Evolutionary conservation across 2,888 invertebrate genomes (phyloP).

Genomic region (Orthosia incerta): DNA sequence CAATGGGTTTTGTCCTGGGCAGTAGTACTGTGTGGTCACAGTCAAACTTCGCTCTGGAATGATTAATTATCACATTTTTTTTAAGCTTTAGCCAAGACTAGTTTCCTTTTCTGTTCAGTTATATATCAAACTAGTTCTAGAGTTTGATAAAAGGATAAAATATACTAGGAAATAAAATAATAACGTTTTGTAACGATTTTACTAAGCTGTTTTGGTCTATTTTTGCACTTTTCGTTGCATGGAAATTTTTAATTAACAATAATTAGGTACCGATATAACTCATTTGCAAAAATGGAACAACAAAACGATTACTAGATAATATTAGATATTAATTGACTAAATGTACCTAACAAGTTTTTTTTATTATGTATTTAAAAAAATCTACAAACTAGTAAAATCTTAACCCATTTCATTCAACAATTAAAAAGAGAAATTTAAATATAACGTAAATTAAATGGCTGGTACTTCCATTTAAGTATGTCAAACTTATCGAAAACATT

Average conservation of each 20-base stretch:
- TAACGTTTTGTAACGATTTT: conserved; percentile 9
- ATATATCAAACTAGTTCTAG: conserved; percentile 13
- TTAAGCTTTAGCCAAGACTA: conserved; percentile 25
- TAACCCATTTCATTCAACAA: background rate
- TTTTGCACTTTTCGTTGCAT: background rate
- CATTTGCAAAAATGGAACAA: background rate
- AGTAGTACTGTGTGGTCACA: conserved; percentile 19
- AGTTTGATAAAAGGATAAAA: conserved; percentile 16
- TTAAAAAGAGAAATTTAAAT: too few species aligned
- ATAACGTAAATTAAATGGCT: background rate
- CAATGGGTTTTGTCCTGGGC: conserved; percentile 21
- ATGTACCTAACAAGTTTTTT: background rate
- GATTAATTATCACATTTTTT: conserved; percentile 43
- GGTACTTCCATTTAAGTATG: background rate
- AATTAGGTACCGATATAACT: too few species aligned
- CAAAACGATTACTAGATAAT: background rate
- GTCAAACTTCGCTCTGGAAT: conserved; percentile 23
- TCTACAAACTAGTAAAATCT: background rate
- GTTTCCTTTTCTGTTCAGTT: conserved; percentile 33
- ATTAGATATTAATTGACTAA: too few species aligned
- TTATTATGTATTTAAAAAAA: too few species aligned
- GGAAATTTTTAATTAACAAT: background rate
- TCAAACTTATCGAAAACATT: background rate
- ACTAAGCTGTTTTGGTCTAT: background rate
- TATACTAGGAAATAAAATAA: conserved; percentile 9